phyloP scores from a whole-genome alignment of 1,140 invertebrate genomes.

The Maniola jurtina region DNA sequence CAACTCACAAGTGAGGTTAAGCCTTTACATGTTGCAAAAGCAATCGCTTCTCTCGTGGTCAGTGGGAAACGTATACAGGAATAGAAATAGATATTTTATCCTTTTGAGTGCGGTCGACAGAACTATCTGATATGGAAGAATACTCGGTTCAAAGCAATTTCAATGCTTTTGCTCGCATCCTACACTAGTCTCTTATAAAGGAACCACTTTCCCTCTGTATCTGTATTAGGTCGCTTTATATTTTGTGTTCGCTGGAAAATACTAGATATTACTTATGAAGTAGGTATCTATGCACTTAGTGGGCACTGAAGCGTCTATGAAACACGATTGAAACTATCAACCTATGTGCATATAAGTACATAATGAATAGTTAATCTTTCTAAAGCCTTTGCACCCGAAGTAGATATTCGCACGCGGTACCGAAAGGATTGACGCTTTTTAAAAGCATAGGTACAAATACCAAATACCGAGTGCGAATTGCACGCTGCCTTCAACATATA shows the following conservation, averaged over 20 bases:
- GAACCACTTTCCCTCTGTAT: conserved; percentile 25
- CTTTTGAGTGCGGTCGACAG: conserved; percentile 31
- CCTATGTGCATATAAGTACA: no score
- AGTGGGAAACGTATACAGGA: conserved; percentile 27
- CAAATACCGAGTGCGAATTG: no score
- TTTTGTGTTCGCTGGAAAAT: neutral
- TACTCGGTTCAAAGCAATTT: conserved; percentile 35
- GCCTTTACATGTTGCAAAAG: conserved; percentile 33
- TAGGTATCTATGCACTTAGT: neutral
- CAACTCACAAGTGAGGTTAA: conserved; percentile 22
- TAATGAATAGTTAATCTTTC: no score
- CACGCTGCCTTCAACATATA: no score
- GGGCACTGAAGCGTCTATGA: neutral
- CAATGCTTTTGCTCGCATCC: conserved; percentile 32
- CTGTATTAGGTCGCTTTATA: conserved; percentile 22
- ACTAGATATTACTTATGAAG: neutral
- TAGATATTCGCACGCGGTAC: no score
- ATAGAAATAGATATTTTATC: conserved; percentile 35
- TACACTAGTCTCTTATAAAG: conserved; percentile 26
- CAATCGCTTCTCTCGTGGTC: conserved; percentile 33
- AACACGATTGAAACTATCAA: neutral
- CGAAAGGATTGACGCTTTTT: no score
- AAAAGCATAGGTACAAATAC: no score
- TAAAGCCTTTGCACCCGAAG: no score
- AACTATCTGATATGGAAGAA: conserved; percentile 35